Conservation (phyloP, 2,113 vertebrate species). For the Carassius auratus region DNA sequence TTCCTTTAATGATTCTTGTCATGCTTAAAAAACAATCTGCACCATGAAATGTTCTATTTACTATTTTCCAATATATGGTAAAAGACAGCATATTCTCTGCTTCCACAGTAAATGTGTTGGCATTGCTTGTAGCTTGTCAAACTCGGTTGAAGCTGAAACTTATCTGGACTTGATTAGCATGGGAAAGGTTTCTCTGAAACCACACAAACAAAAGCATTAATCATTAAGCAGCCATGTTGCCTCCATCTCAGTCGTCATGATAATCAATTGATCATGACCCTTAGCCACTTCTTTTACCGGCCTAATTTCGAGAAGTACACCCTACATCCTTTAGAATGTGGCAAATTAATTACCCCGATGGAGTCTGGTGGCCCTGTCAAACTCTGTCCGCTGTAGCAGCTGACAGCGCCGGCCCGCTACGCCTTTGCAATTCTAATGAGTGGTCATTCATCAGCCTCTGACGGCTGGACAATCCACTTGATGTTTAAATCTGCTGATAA, state of each 20-base stretch:
- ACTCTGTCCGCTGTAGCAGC: conserved; percentile 11
- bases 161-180: conserved; percentile 21
- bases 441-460: conserved; percentile 51
- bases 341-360: conserved; percentile 60
- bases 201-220: conserved; percentile 11
- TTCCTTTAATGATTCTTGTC: background rate
- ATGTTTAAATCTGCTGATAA: conserved; percentile 61
- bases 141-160: background rate
- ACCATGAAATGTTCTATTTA: background rate
- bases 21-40: background rate
- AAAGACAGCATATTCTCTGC: background rate
- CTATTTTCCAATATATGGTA: background rate
- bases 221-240: conserved; percentile 22
- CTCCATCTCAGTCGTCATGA: conserved; percentile 34
- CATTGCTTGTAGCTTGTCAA: conserved; percentile 15
- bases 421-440: conserved; percentile 64
- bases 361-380: conserved; percentile 47
- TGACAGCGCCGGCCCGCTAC: conserved; percentile 24
- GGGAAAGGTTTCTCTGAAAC: background rate
- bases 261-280: conserved; percentile 51
- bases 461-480: conserved; percentile 53
- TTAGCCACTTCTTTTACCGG: conserved; percentile 48
- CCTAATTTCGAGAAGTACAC: conserved; percentile 55
- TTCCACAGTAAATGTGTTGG: background rate
- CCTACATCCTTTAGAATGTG: conserved; percentile 45